These are phyloP conservation scores for Conus betulinus DNA, from an alignment of 1,140 invertebrate species.

Conservation along the genomic window DNA sequence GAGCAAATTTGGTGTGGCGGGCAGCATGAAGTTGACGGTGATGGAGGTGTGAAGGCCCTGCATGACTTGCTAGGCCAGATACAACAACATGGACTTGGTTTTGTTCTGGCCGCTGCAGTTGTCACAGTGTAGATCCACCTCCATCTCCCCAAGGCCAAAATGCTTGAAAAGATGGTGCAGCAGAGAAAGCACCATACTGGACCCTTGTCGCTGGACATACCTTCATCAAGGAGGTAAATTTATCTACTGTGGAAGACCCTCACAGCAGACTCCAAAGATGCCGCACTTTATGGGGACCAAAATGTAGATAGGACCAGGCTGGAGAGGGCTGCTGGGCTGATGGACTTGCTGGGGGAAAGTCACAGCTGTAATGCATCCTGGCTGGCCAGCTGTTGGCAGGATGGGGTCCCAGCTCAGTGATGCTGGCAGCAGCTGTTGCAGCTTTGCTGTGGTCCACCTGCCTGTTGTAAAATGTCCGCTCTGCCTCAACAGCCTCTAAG, in stretches of 20 bases:
- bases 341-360: constrained; percentile 54
- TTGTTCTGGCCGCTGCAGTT: constrained; percentile 63
- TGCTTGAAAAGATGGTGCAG: constrained; percentile 54
- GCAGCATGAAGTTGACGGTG: constrained; percentile 50
- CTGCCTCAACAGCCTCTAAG: neutral
- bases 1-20: constrained; percentile 59
- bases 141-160: constrained; percentile 55
- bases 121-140: constrained; percentile 50
- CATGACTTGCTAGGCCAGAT: constrained; percentile 54
- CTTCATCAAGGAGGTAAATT: constrained; percentile 54
- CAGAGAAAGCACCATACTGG: constrained; percentile 54
- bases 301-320: constrained; percentile 59
- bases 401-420: neutral
- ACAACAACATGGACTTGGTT: constrained; percentile 57
- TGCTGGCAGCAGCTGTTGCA: neutral
- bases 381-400: neutral
- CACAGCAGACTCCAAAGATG: constrained; percentile 56
- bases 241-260: constrained; percentile 47
- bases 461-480: constrained; percentile 44
- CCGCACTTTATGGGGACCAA: constrained; percentile 54
- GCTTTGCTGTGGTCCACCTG: constrained; percentile 33
- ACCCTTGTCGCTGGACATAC: constrained; percentile 42
- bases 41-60: constrained; percentile 41
- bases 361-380: constrained; percentile 55
- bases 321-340: constrained; percentile 46